These are phyloP conservation scores for Zaprionus lineosus DNA, from an alignment of 2,888 invertebrate genomes.

Conservation along the genomic window DNA sequence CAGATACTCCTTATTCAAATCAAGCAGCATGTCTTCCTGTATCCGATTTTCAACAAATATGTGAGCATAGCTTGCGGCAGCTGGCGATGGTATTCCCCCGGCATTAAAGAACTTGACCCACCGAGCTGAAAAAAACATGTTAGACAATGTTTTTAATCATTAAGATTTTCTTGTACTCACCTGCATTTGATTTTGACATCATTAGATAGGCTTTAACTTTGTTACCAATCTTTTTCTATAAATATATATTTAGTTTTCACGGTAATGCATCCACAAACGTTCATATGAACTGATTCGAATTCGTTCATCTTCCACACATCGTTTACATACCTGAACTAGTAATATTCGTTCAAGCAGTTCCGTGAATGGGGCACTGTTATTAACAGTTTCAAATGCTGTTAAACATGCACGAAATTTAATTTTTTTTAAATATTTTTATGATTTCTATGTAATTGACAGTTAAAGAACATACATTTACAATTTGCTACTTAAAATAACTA, in stretches of 20 bases:
- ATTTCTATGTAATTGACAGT: too few relatives aligned
- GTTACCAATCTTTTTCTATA: constrained; percentile 1
- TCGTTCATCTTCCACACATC: background rate
- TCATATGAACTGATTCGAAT: constrained; percentile 1
- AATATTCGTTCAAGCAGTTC: too few relatives aligned
- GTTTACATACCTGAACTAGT: too few relatives aligned
- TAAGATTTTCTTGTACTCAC: constrained; percentile 36
- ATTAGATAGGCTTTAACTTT: constrained; percentile 5
- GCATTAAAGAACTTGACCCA: constrained; percentile 95
- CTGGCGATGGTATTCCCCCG: constrained; percentile 90
- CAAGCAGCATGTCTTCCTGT: constrained; percentile 92
- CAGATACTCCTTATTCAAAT: constrained; percentile 93
- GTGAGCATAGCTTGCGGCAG: constrained; percentile 92
- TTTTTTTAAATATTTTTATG: too few relatives aligned
- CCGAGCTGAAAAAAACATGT: constrained; percentile 72
- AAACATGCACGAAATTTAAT: too few relatives aligned
- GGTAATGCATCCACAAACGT: constrained; percentile 15
- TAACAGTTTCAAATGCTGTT: too few relatives aligned
- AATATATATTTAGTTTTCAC: constrained; percentile 38
- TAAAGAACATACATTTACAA: too few relatives aligned
- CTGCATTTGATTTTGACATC: constrained; percentile 76
- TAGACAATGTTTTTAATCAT: background rate
- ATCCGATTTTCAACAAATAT: constrained; percentile 94
- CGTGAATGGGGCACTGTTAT: too few relatives aligned
- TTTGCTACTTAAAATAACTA: too few relatives aligned